These are phyloP conservation scores for Heliothis virescens DNA, from an alignment of 1,140 invertebrate species.

Conservation along the genomic window DNA sequence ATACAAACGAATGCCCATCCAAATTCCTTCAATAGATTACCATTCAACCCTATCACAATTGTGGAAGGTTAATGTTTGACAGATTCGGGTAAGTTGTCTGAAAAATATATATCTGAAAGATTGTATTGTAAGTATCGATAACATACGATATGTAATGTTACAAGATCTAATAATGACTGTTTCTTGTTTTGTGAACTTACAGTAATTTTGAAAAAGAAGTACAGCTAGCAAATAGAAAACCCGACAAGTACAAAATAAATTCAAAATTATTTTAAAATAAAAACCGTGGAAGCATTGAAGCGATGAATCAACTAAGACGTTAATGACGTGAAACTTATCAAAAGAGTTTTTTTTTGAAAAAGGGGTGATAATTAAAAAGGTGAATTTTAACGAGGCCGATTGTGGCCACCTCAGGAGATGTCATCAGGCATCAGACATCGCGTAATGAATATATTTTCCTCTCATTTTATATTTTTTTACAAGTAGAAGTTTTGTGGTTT, in stretches of 20 bases:
- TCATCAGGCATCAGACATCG: slow-evolving; percentile 24
- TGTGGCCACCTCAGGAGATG: slow-evolving; percentile 48
- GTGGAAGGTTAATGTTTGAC: too few relatives aligned
- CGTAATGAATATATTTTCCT: slow-evolving; percentile 40
- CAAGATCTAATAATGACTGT: too few relatives aligned
- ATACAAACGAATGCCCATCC: too few relatives aligned
- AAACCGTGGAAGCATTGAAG: slow-evolving; percentile 9
- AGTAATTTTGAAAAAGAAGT: too few relatives aligned
- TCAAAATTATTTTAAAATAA: slow-evolving; percentile 8
- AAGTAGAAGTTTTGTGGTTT: neutral
- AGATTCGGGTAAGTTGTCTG: too few relatives aligned
- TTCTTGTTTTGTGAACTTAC: too few relatives aligned
- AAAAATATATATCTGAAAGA: too few relatives aligned
- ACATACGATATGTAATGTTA: too few relatives aligned
- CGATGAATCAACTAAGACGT: slow-evolving; percentile 41
- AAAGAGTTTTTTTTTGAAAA: slow-evolving; percentile 53
- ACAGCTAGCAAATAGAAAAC: neutral
- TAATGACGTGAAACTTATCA: slow-evolving; percentile 60
- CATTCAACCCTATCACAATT: too few relatives aligned
- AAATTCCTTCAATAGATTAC: too few relatives aligned
- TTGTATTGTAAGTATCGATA: too few relatives aligned
- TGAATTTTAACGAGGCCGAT: slow-evolving; percentile 65
- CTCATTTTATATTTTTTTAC: neutral
- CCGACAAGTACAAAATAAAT: neutral
- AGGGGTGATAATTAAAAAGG: slow-evolving; percentile 63